A percentile compares a stretch with the other conserved stretches of the same genome.
phyloP scores from a whole-genome alignment of 2,113 vertebrate species.

The Carettochelys insculpta region DNA sequence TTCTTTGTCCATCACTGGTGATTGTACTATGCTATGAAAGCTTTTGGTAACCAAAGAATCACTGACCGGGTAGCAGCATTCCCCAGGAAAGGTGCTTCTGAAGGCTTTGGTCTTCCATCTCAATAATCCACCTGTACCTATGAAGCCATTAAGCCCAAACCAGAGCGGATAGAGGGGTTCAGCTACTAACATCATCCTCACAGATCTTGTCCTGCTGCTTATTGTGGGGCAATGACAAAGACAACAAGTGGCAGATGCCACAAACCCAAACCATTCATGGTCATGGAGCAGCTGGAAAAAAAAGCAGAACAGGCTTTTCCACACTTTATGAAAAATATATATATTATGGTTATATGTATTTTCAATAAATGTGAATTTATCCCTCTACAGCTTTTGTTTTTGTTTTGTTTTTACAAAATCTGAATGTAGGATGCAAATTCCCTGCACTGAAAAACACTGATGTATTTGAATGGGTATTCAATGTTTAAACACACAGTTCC shows the following conservation, averaged over 20 bases:
- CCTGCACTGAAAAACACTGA: not conserved
- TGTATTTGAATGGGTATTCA: not conserved
- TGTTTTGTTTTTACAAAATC: not conserved
- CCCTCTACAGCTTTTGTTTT: not conserved
- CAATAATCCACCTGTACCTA: not conserved
- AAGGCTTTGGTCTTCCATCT: not conserved
- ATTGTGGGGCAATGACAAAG: not conserved
- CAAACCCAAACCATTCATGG: fast-evolving
- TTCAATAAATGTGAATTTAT: not conserved
- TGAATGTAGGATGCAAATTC: not conserved
- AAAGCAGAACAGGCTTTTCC: not conserved
- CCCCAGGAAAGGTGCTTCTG: not conserved
- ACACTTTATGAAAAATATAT: not conserved
- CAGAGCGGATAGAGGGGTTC: not conserved
- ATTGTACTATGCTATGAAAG: not conserved
- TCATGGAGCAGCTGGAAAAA: not conserved
- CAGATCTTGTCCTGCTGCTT: not conserved
- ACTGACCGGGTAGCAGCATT: not conserved
- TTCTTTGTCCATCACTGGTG: not conserved
- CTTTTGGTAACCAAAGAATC: not conserved
- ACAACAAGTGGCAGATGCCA: fast-evolving
- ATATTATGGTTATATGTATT: not conserved
- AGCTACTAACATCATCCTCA: not conserved
- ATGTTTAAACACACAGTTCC: not conserved
- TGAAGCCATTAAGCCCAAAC: not conserved